Percentiles rank a stretch among this genome's conserved stretches.
Evolutionary conservation across 2,113 vertebrate genomes (phyloP).

Genomic region (Etheostoma cragini): DNA sequence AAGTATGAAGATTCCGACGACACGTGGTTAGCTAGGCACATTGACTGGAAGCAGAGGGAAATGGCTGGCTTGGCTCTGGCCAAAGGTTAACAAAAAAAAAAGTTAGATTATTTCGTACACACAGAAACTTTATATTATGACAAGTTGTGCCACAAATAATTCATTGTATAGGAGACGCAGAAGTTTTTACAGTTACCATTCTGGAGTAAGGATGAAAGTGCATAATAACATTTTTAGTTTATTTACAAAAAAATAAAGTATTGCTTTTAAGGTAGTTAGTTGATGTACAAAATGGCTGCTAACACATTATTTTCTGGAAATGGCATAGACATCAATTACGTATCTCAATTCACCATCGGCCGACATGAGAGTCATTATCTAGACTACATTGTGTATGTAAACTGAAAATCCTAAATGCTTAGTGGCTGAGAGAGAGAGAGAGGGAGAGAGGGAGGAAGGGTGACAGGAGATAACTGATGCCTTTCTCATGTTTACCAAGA

Average conservation of each 20-base stretch:
- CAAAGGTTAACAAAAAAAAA: too few relatives aligned
- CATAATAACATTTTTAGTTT: background rate
- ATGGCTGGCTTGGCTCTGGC: too few relatives aligned
- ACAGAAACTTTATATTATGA: too few relatives aligned
- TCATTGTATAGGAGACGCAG: too few relatives aligned
- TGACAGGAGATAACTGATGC: background rate
- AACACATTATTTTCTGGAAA: background rate
- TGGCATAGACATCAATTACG: background rate
- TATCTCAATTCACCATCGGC: background rate
- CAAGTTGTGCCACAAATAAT: too few relatives aligned
- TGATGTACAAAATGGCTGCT: background rate
- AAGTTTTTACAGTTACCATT: background rate
- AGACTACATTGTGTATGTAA: background rate
- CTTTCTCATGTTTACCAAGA: conserved; percentile 7
- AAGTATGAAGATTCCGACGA: too few relatives aligned
- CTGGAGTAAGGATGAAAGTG: background rate
- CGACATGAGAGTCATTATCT: background rate
- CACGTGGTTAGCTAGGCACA: too few relatives aligned
- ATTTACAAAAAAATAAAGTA: background rate
- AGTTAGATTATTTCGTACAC: too few relatives aligned
- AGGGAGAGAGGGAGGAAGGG: background rate
- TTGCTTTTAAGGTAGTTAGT: background rate
- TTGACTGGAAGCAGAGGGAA: too few relatives aligned
- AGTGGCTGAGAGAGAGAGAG: background rate
- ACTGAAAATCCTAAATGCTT: background rate